Conservation (phyloP, 2,113 vertebrate species). For the human region GRCh38 chr2:228735501-228736000, state of each 20-base stretch:
- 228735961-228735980: not conserved
- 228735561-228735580: not conserved
- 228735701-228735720: not conserved
- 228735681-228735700: not conserved
- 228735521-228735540: not conserved
- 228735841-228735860: not conserved
- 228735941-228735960: not conserved
- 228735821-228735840: not conserved
- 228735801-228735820: not conserved
- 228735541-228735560: not conserved
- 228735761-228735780: not conserved
- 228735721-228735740: not conserved
- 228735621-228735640: not conserved
- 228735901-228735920: not conserved
- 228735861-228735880: not conserved
- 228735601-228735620: not conserved
- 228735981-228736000: not conserved
- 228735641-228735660: not conserved
- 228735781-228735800: not conserved
- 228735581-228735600: not conserved
- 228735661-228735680: not conserved
- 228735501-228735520: not conserved
- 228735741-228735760: not conserved
- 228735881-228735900: not conserved
- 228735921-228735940: not conserved